Conservation (phyloP, 2,888 invertebrate genomes). For the Iphiclides podalirius region DNA sequence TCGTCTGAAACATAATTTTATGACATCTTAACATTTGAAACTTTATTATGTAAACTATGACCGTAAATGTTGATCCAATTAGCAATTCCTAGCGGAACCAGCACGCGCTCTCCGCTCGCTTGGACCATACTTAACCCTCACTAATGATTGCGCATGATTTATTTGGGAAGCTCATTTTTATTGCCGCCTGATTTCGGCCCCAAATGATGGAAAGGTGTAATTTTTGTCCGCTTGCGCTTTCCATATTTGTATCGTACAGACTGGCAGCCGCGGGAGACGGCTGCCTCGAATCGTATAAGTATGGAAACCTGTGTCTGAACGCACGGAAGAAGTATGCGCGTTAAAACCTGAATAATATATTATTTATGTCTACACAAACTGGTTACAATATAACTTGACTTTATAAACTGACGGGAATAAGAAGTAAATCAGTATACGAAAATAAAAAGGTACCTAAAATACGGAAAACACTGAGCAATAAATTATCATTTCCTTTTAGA, state of each 20-base stretch:
- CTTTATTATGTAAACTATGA: too few species aligned
- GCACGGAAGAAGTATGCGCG: neutral
- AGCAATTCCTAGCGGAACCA: too few species aligned
- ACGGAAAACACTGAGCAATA: neutral
- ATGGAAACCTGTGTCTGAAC: neutral
- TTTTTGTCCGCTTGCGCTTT: slow-evolving; percentile 24
- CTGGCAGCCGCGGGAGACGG: neutral
- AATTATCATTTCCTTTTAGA: neutral
- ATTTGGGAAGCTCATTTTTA: slow-evolving; percentile 67
- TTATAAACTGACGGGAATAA: too few species aligned
- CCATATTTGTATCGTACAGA: slow-evolving; percentile 8
- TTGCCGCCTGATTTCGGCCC: slow-evolving; percentile 50
- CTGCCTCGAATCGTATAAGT: neutral
- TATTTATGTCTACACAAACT: neutral
- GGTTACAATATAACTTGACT: too few species aligned
- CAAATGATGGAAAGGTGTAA: slow-evolving; percentile 50
- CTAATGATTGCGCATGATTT: slow-evolving; percentile 76
- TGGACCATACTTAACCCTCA: slow-evolving; percentile 38
- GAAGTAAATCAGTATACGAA: neutral
- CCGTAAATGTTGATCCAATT: too few species aligned
- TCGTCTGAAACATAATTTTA: too few species aligned
- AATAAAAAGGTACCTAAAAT: neutral
- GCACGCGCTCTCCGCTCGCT: too few species aligned
- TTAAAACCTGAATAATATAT: neutral
- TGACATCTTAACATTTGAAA: too few species aligned